Evolutionary conservation across 2,113 vertebrate genomes (phyloP), one percentile per base, ranked within the genome.

Genomic region (Vidua macroura): DNA sequence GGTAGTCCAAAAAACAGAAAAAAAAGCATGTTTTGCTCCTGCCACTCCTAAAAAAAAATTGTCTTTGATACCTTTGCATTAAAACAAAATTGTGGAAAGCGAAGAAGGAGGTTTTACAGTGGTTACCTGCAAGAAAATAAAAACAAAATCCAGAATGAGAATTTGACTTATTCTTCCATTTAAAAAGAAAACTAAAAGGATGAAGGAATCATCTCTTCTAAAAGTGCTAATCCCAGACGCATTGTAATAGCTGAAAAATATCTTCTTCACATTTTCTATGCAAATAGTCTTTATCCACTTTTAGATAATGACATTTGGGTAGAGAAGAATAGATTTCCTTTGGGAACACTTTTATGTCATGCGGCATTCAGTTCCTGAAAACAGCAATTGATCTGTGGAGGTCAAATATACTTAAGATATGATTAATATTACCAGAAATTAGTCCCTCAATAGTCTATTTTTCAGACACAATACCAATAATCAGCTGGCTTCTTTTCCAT

Each of bases 221-320:
- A 88, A 87, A 96, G 73, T 44, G 82, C 91, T 92, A 93, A 51
- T 94, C 88, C 90, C 92, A 92, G 28, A 18, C 76, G 85, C 41
- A 96, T 59, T 70, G 27, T 90, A 95, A 95, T 82, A 90, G 76
- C 70, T 93, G 77, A 93, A 94, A 94, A 96, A 94, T 93, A 88
- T 92, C 90, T 95, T 95, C 86, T 86, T 83, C 90, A 64, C 41
- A 39, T 92, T 95, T 75, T 58, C 60, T 91, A 91, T 95, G 94
- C 88, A 95, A 96, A 96, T 94, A 95, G 92, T 93, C 60, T 86
- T 92, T 79, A 95, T 93, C 86, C 83, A 94, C 83, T 95, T 96
- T 95, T 91, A 87, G 91, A 73, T 95, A 96, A 96, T 94, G 88
- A 95, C 80, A 89, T 93, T 90, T 86, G 70, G 70, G 67, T 83